Evolutionary conservation across 2,113 vertebrate genomes (phyloP).

Genomic region (Marcusenius ussheri): DNA sequence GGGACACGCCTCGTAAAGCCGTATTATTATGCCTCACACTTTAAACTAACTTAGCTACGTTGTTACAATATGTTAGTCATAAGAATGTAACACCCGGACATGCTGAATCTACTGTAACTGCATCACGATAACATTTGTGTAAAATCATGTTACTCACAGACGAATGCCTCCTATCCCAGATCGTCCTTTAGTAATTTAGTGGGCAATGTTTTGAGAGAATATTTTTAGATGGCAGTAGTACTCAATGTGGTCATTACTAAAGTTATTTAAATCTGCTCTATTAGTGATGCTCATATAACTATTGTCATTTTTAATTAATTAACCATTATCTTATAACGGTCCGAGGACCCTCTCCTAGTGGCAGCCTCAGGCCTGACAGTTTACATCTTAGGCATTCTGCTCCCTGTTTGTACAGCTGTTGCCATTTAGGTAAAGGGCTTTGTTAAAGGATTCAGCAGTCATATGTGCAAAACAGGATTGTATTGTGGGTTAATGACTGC

Average conservation of each 20-base stretch:
- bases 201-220: not conserved
- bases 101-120: constrained; percentile 13
- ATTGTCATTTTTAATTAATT: not conserved
- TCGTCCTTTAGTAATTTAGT: not conserved
- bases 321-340: not conserved
- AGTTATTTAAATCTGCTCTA: not conserved
- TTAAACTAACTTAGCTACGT: constrained; percentile 24
- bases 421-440: not conserved
- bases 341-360: not conserved
- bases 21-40: constrained; percentile 13
- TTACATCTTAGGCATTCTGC: not conserved
- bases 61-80: constrained; percentile 19
- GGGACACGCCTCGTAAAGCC: not conserved
- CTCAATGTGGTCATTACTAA: not conserved
- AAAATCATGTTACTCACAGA: not conserved
- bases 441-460: not conserved
- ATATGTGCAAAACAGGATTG: not conserved
- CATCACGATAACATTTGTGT: constrained; percentile 32
- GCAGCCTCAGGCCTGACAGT: not conserved
- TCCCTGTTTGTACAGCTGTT: not conserved
- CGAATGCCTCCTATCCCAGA: not conserved
- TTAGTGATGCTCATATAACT: not conserved
- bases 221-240: not conserved
- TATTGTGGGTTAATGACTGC: not conserved
- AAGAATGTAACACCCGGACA: constrained; percentile 31